Evolutionary conservation across 2,797 vertebrate genomes (phyloP).

Genomic region (Rhinichthys osculus): DNA sequence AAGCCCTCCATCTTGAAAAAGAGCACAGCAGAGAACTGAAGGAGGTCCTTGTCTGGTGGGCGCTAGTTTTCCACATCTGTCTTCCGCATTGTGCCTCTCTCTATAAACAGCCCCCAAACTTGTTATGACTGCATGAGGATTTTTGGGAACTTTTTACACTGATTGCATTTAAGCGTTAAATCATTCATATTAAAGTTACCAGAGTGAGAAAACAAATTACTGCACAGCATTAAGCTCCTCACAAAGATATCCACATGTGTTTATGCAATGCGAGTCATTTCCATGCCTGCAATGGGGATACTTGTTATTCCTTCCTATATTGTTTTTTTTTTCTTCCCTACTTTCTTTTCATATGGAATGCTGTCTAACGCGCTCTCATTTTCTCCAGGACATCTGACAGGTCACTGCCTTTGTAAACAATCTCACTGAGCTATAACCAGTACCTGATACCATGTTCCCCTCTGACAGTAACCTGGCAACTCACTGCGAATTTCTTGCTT

Average conservation of each 20-base stretch:
- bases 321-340: constrained; percentile 27
- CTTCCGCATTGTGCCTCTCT: constrained; percentile 82
- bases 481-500: constrained; percentile 69
- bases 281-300: constrained; percentile 72
- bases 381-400: constrained; percentile 72
- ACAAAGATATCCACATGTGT: constrained; percentile 53
- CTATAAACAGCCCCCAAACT: constrained; percentile 80
- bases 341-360: constrained; percentile 64
- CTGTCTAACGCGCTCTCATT: constrained; percentile 63
- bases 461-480: constrained; percentile 66
- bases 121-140: constrained; percentile 80
- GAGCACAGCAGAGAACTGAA: constrained; percentile 70
- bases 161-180: constrained; percentile 84
- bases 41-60: constrained; percentile 83
- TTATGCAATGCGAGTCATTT: constrained; percentile 75
- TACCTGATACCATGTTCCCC: constrained; percentile 51
- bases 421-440: constrained; percentile 50
- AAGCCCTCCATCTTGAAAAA: constrained; percentile 74
- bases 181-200: constrained; percentile 82
- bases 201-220: constrained; percentile 76
- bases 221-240: constrained; percentile 66
- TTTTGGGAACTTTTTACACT: constrained; percentile 80
- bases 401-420: constrained; percentile 64
- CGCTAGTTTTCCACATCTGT: constrained; percentile 84
- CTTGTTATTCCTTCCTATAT: constrained; percentile 69